Percentiles rank a stretch among this genome's conserved stretches.
Evolutionary conservation across 2,113 vertebrate genomes (phyloP).

Genomic region (Poecilia latipinna): DNA sequence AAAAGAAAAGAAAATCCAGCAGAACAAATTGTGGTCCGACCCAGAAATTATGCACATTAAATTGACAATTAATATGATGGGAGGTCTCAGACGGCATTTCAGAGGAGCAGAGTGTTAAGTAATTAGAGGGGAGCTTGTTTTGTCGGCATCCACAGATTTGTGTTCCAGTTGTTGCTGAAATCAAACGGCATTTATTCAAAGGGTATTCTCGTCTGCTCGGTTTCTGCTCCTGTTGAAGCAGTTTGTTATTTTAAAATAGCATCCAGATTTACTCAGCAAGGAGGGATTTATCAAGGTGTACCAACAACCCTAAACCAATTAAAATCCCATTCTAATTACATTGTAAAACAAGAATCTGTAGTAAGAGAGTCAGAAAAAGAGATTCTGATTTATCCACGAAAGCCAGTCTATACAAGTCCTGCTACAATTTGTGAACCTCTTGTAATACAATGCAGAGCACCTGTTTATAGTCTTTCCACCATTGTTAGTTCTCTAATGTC

Average conservation of each 20-base stretch:
- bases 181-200: constrained; percentile 20
- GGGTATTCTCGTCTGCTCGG: constrained; percentile 44
- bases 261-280: neutral
- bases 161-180: constrained; percentile 27
- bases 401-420: constrained; percentile 1
- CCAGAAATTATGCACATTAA: constrained; percentile 39
- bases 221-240: constrained; percentile 33
- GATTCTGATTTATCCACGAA: constrained; percentile 1
- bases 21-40: constrained; percentile 31
- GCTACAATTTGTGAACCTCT: constrained; percentile 1
- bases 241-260: constrained; percentile 11
- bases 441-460: constrained; percentile 27
- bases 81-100: constrained; percentile 1
- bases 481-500: constrained; percentile 58
- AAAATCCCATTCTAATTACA: neutral
- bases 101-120: constrained; percentile 24
- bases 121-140: constrained; percentile 27
- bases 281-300: neutral
- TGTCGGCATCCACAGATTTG: neutral
- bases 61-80: constrained; percentile 1
- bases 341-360: neutral
- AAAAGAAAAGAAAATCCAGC: constrained; percentile 6
- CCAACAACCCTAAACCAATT: neutral
- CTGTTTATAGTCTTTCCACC: constrained; percentile 57
- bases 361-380: neutral